A percentile compares a stretch with the other conserved stretches of the same genome.
Evolutionary conservation across 1,140 invertebrate species (phyloP).

Genomic region (Aporrectodea caliginosa): DNA sequence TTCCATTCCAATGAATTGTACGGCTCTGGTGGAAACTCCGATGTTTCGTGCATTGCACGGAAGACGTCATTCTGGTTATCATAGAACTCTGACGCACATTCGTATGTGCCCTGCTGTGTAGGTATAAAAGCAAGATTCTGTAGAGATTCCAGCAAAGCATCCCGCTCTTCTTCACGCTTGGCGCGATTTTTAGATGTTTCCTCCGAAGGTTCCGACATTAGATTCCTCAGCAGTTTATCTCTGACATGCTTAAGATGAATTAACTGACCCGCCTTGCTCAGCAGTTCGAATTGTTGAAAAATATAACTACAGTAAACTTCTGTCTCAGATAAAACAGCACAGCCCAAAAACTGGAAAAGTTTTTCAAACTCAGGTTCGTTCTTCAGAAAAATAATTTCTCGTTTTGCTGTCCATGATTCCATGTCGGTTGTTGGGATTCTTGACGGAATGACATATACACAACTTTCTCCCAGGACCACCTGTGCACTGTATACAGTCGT

Average conservation of each 20-base stretch:
- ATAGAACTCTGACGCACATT: conserved; percentile 19
- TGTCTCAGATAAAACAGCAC: not conserved
- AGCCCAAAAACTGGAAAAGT: conserved; percentile 9
- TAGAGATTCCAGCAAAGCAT: conserved; percentile 13
- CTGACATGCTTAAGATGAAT: conserved; percentile 17
- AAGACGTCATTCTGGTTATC: conserved; percentile 25
- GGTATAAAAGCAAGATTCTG: conserved; percentile 1
- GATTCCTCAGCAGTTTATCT: not conserved
- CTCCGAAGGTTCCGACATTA: not conserved
- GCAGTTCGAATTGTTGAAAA: conserved; percentile 23
- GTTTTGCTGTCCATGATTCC: conserved; percentile 8
- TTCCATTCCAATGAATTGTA: conserved; percentile 17
- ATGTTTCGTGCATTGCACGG: conserved; percentile 8
- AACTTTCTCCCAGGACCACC: not conserved
- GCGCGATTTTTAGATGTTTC: not conserved
- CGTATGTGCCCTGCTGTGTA: not conserved
- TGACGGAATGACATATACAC: not conserved
- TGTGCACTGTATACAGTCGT: conserved; percentile 9
- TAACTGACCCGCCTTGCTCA: conserved; percentile 3
- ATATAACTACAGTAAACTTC: conserved; percentile 20
- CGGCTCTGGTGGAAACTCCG: conserved; percentile 22
- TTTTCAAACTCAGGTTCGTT: not conserved
- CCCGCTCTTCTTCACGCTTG: conserved; percentile 6
- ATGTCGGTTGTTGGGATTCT: conserved; percentile 19
- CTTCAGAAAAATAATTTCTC: conserved; percentile 16